These are phyloP conservation scores for Cetoscarus ocellatus DNA, from an alignment of 2,797 vertebrate genomes.

Conservation along the genomic window DNA sequence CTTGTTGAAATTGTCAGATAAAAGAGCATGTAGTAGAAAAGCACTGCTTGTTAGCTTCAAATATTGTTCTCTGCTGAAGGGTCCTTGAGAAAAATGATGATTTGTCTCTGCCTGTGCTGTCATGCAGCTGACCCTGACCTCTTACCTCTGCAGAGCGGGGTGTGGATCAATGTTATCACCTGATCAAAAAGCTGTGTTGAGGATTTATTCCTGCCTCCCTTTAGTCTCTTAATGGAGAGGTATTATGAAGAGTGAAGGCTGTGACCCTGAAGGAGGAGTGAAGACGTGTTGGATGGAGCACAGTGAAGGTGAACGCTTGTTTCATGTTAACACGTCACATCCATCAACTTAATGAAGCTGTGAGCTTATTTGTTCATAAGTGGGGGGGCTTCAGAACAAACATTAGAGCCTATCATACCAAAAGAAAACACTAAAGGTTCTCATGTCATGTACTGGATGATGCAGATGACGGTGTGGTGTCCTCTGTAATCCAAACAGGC, in stretches of 20 bases:
- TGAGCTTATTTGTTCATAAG: background rate
- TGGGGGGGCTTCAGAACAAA: conserved; percentile 13
- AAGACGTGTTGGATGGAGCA: conserved; percentile 9
- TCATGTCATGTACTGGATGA: conserved; percentile 2
- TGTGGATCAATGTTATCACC: conserved; percentile 66
- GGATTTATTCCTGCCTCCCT: conserved; percentile 52
- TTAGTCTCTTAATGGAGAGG: conserved; percentile 32
- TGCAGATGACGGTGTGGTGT: conserved; percentile 7
- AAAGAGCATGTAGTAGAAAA: background rate
- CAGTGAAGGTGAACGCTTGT: conserved; percentile 50
- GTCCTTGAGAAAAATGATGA: conserved; percentile 39
- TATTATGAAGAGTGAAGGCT: conserved; percentile 40
- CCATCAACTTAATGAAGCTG: conserved; percentile 43
- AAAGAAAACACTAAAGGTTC: background rate
- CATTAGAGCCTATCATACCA: conserved; percentile 13
- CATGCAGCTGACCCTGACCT: conserved; percentile 37
- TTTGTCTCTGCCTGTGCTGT: conserved; percentile 28
- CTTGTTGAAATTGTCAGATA: background rate
- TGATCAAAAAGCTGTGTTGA: conserved; percentile 64
- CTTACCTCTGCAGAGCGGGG: conserved; percentile 39
- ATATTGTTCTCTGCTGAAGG: conserved; percentile 2
- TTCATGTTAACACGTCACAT: conserved; percentile 29
- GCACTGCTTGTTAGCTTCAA: conserved; percentile 5
- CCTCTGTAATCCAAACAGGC: conserved; percentile 22
- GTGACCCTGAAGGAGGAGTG: conserved; percentile 32